A percentile compares a stretch with the other conserved stretches of the same genome.
Conservation (phyloP, 2,113 vertebrate species). For the Dolichotis patagonum region DNA sequence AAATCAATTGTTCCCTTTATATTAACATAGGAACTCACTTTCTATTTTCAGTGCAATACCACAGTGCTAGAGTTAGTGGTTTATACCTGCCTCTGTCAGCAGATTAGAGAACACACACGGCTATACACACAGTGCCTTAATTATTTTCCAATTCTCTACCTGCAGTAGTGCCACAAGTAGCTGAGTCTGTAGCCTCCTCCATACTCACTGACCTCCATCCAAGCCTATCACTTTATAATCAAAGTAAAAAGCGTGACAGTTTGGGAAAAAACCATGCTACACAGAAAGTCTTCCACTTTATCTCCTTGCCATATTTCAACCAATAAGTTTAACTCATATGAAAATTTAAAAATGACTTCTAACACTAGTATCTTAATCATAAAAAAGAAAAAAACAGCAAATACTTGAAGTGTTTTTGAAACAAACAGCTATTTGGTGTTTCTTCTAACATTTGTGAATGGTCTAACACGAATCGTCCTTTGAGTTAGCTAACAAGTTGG, state of each 20-base stretch:
- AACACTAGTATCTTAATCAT: background rate
- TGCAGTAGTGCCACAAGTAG: background rate
- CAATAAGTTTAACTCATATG: background rate
- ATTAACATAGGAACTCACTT: background rate
- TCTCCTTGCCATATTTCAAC: background rate
- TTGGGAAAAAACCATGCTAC: background rate
- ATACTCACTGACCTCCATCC: background rate
- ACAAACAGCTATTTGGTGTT: background rate
- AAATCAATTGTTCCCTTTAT: background rate
- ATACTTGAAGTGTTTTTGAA: background rate
- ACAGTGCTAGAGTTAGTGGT: background rate
- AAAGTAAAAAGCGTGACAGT: background rate
- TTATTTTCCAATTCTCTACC: background rate
- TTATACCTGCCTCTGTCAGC: background rate
- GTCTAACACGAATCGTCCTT: background rate
- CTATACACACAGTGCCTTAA: background rate
- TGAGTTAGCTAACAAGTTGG: background rate
- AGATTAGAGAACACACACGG: background rate
- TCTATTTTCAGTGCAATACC: background rate
- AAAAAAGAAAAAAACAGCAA: constrained; percentile 1
- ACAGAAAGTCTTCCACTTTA: background rate
- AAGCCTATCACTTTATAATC: background rate
- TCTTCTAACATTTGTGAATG: background rate
- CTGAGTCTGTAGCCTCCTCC: background rate
- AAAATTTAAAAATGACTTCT: background rate